Base-by-base conservation (phyloP, 2,797 vertebrate genomes). In the Varecia variegata region DNA sequence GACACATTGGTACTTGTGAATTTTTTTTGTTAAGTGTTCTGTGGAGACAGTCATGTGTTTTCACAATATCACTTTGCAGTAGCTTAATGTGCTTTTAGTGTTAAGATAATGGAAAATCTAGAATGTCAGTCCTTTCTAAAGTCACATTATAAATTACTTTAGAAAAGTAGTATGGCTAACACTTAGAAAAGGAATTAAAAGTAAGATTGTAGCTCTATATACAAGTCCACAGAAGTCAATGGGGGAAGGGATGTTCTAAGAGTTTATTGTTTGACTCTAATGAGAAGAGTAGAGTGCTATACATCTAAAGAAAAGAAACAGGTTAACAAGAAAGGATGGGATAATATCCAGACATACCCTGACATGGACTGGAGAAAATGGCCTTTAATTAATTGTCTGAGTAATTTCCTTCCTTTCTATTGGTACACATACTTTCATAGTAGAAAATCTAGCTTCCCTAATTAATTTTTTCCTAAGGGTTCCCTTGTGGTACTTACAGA, bases 111-210 rank as follows among this genome's bases (percentile, higher is more conserved):
- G 27, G 65, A 54, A 82, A 95, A 62, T 52, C 38, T 88, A 50
- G 73, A 89, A 47, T 56, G 32, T 43, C 30, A 58, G 5, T 68
- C 47, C 60, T 95, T 96, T 93, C 54, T n/a, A 84, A 95, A 95
- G 54, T 3, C 80, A 60, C 13, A 8, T 68, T 74, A 40, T 84
- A 56, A 56, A 62, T 58, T 90, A 62, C 9, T 90, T 92, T 68
- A 56, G 56, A 90, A 92, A 80, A 73, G 43, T 35, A 47, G 2
- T 62, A 35, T 62, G n/a, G 23, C 7, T 88, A 74, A 94, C 45
- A 56, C 27, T 84, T 93, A 81, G 65, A 56, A 81, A 50, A 65
- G 30, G 38, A 82, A 50, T 67, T n/a, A 58, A 77, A 60, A 88
- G 12, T 38, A 43, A 90, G 32, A 3, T 77, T 88, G 25, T 71